Evolutionary conservation across 92 coral and sea anemone species (phyloP), one percentile per base, ranked within the genome.

Genomic region (Zoanthus sansibaricus): DNA sequence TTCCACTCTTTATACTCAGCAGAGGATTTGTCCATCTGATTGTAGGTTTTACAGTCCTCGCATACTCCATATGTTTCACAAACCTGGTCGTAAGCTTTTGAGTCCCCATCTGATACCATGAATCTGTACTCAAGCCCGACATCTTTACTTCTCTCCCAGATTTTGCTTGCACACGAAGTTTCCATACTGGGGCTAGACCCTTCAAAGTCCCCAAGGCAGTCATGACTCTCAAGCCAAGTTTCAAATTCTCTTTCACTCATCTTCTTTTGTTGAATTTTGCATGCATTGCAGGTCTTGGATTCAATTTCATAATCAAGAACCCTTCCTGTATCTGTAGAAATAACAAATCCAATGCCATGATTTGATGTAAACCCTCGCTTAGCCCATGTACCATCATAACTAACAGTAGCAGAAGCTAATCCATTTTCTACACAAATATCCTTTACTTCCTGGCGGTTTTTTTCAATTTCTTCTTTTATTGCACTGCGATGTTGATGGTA

Each of bases 31-130:
- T 83, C 84, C 77, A 83, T 89, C 12, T n/a, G 78, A 67, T 89
- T 85, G 33, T 42, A 69, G 20, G 25, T 77, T 73, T 77, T 30
- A 64, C 83, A 76, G 78, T 77, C 78, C 52, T 37, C 48, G 15
- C 82, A 77, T 44, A 76, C 78, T 33, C 85, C 89, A 77, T 66
- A 86, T 45, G 54, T 37, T 47, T 87, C 79, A 64, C 89, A 77
- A 9, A 87, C 72, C 42, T 78, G 30, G 71, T 51, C 75, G 73
- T 78, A 86, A 25, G 86, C 90, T 42, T 90, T 90, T 7, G 86
- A 64, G 67, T 89, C 80, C n/a, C 86, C 92, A 67, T 89, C 86
- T 42, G 87, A 72, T 13, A 89, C 83, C 88, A 89, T 89, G 48
- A 47, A 83, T 48, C 86, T 78, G 76, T 88, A 83, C 44, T 83